These are phyloP conservation scores for Bombus superbus DNA, from an alignment of 1,140 invertebrate species.

Conservation along the genomic window DNA sequence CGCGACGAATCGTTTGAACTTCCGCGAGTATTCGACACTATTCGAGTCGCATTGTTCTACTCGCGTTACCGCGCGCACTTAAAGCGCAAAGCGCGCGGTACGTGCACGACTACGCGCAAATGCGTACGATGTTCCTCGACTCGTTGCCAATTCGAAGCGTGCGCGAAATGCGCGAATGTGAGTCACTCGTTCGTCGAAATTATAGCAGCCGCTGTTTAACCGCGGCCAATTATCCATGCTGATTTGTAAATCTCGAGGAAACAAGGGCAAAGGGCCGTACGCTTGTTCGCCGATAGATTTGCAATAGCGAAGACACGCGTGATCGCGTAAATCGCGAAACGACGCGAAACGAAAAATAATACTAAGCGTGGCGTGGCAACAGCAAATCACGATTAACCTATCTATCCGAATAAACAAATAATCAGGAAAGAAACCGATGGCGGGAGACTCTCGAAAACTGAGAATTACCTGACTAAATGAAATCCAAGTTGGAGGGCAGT, in stretches of 20 bases:
- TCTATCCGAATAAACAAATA: conserved; percentile 34
- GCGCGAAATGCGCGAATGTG: conserved; percentile 18
- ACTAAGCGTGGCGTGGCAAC: too few species aligned
- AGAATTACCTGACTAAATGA: conserved; percentile 49
- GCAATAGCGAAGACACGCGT: too few species aligned
- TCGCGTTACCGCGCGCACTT: conserved; percentile 19
- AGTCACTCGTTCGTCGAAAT: conserved; percentile 22
- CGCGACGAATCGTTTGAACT: not conserved
- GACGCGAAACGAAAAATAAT: not conserved
- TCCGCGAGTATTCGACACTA: conserved; percentile 14
- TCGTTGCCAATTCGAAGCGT: conserved; percentile 43
- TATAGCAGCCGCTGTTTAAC: conserved; percentile 1
- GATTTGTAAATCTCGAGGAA: not conserved
- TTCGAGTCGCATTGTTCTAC: conserved; percentile 10
- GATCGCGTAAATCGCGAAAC: not conserved
- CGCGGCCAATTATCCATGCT: not conserved
- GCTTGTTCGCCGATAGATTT: too few species aligned
- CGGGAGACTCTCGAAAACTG: not conserved
- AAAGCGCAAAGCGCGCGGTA: conserved; percentile 10
- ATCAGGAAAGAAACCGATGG: not conserved
- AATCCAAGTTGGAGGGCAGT: conserved; percentile 44
- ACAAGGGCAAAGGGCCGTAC: too few species aligned
- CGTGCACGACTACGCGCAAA: conserved; percentile 11
- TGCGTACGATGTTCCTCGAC: conserved; percentile 27
- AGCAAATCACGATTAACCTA: not conserved